These are phyloP conservation scores for Pelmatolapia mariae DNA, from an alignment of 2,113 vertebrate species.

Conservation along the genomic window DNA sequence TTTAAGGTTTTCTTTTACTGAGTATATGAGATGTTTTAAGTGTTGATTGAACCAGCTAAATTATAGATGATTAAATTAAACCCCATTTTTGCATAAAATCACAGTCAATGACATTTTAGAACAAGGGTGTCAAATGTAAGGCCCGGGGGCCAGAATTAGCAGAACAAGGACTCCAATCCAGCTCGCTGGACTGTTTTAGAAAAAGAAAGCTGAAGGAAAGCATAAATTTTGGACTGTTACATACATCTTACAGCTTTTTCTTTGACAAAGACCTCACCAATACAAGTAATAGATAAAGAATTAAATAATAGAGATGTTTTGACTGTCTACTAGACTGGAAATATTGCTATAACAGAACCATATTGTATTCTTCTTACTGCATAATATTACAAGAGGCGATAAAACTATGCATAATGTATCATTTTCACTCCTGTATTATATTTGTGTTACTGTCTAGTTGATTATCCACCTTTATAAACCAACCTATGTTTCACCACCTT, in stretches of 20 bases:
- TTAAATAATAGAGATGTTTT: not conserved
- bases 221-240: not conserved
- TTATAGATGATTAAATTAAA: not conserved
- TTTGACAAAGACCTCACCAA: not conserved
- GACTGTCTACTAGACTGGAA: not conserved
- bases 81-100: not conserved
- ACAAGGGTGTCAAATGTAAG: not conserved
- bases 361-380: not conserved
- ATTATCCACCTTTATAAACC: not conserved
- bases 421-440: not conserved
- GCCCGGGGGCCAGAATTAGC: not conserved
- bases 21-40: not conserved
- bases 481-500: not conserved
- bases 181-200: not conserved
- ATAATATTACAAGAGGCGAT: not conserved
- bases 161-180: not conserved
- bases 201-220: not conserved
- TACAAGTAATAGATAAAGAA: not conserved
- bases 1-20: not conserved
- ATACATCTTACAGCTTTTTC: not conserved
- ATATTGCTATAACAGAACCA: not conserved
- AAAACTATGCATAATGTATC: not conserved
- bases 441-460: not conserved
- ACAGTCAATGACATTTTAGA: not conserved
- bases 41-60: not conserved